phyloP scores from a whole-genome alignment of 2,888 invertebrate species.

The Melipona bicolor region DNA sequence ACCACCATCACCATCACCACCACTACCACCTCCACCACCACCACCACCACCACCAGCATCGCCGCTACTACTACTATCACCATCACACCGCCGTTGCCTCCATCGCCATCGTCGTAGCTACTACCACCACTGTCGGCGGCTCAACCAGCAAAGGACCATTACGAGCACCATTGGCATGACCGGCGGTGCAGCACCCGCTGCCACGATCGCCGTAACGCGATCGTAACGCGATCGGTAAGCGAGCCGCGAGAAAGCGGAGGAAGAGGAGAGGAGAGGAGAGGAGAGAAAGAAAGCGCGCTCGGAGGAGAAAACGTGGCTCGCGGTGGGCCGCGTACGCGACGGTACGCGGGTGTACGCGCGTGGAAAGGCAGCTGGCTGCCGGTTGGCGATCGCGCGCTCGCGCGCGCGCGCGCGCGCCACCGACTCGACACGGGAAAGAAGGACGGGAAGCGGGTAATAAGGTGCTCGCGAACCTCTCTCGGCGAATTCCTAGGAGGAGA shows the following conservation, averaged over 20 bases:
- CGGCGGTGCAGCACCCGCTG: not conserved
- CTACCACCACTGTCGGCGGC: slow-evolving; percentile 10
- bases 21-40: slow-evolving; percentile 14
- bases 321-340: not conserved
- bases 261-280: not conserved
- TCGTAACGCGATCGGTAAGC: slow-evolving; percentile 34
- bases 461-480: slow-evolving; percentile 48
- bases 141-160: not conserved
- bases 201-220: not conserved
- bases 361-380: slow-evolving; percentile 64
- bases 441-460: slow-evolving; percentile 61
- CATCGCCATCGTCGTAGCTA: slow-evolving; percentile 7
- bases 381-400: slow-evolving; percentile 56
- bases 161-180: not conserved
- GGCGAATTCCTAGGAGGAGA: slow-evolving; percentile 38
- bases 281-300: not conserved
- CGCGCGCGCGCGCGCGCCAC: slow-evolving; percentile 36
- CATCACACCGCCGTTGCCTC: slow-evolving; percentile 15
- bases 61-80: not conserved
- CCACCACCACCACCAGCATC: slow-evolving; percentile 1
- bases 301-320: not conserved
- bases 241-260: slow-evolving; percentile 8
- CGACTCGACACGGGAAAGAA: slow-evolving; percentile 18
- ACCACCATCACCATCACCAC: slow-evolving; percentile 17
- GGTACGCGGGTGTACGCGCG: slow-evolving; percentile 32